A percentile compares a stretch with the other conserved stretches of the same genome.
Evolutionary conservation across 2,113 vertebrate species (phyloP).

Genomic region (Atrichornis clamosus): DNA sequence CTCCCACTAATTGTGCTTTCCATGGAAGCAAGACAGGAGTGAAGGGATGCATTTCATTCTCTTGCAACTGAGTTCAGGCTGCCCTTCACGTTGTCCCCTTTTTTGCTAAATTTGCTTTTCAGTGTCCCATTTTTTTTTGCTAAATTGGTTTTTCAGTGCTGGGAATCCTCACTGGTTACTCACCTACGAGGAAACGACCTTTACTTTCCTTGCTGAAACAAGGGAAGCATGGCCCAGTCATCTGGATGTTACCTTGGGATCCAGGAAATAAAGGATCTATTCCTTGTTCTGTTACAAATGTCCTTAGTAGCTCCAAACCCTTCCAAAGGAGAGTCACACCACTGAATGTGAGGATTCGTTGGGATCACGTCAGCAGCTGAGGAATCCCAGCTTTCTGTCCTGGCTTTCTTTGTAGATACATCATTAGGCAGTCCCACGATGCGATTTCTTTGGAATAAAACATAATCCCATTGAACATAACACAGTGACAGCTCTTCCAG

Average conservation of each 20-base stretch:
- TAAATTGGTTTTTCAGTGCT: neutral
- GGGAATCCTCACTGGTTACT: neutral
- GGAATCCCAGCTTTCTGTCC: neutral
- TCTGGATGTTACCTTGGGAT: neutral
- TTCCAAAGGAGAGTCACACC: neutral
- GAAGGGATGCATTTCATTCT: neutral
- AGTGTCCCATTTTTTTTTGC: neutral
- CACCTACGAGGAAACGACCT: neutral
- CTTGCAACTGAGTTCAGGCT: neutral
- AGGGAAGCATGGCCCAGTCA: rapidly evolving
- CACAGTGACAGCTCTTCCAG: rapidly evolving
- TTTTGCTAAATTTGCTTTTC: neutral
- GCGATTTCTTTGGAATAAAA: neutral
- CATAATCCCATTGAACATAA: neutral
- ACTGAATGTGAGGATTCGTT: rapidly evolving
- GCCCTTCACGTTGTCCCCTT: neutral
- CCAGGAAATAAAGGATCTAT: neutral
- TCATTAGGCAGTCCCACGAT: neutral
- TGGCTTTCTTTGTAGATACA: neutral
- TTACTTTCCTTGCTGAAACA: neutral
- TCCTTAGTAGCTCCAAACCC: neutral
- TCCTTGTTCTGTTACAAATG: neutral
- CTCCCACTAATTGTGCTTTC: neutral
- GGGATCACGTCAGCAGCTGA: neutral
- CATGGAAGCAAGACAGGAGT: neutral